phyloP scores from a whole-genome alignment of 1,140 invertebrate genomes.

The Drosophila burlai region DNA sequence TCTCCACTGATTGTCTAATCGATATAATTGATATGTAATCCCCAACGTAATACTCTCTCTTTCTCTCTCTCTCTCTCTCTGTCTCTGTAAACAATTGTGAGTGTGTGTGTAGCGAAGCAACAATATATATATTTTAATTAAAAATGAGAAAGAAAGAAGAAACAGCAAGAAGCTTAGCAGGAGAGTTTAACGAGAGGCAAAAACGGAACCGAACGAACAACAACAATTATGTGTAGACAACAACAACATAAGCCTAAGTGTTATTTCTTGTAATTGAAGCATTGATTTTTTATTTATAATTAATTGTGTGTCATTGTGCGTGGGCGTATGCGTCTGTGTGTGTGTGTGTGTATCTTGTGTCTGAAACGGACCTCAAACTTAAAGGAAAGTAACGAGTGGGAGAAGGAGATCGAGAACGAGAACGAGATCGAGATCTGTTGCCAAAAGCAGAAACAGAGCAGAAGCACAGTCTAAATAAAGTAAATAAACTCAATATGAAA shows the following conservation, averaged over 20 bases:
- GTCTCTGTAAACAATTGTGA: slow-evolving; percentile 19
- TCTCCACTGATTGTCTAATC: slow-evolving; percentile 41
- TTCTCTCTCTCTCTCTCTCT: slow-evolving; percentile 23
- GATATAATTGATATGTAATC: slow-evolving; percentile 47
- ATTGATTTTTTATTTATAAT: slow-evolving; percentile 76
- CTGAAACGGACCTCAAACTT: slow-evolving; percentile 82
- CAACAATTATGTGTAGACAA: slow-evolving; percentile 55
- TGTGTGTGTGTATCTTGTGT: slow-evolving; percentile 73
- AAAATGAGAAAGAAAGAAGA: slow-evolving; percentile 4
- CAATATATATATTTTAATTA: slow-evolving; percentile 59
- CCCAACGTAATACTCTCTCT: slow-evolving; percentile 41
- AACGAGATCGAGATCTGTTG: slow-evolving; percentile 41
- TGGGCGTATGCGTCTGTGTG: slow-evolving; percentile 4
- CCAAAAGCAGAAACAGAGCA: slow-evolving; percentile 44
- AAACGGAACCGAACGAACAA: slow-evolving; percentile 12
- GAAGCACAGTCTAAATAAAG: background rate
- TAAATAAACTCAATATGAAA: slow-evolving; percentile 45
- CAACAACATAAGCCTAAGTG: slow-evolving; percentile 76
- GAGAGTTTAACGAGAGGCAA: slow-evolving; percentile 9
- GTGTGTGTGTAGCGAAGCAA: slow-evolving; percentile 27
- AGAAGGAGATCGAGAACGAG: background rate
- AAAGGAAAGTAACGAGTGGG: slow-evolving; percentile 38
- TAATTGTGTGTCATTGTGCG: slow-evolving; percentile 51
- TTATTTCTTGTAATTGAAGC: slow-evolving; percentile 82
- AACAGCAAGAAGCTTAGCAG: slow-evolving; percentile 1